Conservation (phyloP, 1,140 invertebrate genomes). For the Monomorium pharaonis region DNA sequence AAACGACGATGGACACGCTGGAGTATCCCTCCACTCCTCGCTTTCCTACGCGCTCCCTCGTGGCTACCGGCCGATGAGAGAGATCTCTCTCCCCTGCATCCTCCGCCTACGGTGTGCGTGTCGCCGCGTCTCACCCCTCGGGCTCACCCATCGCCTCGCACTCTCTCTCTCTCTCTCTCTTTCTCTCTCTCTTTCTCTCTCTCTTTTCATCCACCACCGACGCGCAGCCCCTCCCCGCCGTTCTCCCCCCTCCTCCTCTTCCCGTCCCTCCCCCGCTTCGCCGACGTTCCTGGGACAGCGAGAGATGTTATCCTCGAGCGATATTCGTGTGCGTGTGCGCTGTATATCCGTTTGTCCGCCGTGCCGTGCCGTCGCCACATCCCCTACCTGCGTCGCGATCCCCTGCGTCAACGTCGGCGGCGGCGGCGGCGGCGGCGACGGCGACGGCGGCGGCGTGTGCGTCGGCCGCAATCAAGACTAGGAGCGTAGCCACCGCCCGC, state of each 20-base stretch:
- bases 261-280: constrained; percentile 14
- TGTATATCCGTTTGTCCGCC: constrained; percentile 67
- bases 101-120: constrained; percentile 51
- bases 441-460: too few relatives aligned
- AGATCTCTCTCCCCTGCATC: constrained; percentile 34
- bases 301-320: constrained; percentile 76
- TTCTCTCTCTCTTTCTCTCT: not conserved
- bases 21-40: constrained; percentile 34
- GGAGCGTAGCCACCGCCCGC: constrained; percentile 51
- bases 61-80: constrained; percentile 33
- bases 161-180: too few relatives aligned
- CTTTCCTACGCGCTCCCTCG: constrained; percentile 23
- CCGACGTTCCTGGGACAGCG: constrained; percentile 66
- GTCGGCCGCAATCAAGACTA: constrained; percentile 68
- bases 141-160: not conserved
- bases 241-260: not conserved
- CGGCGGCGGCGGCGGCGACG: too few relatives aligned
- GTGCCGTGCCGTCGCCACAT: constrained; percentile 71
- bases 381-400: constrained; percentile 71
- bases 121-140: constrained; percentile 54
- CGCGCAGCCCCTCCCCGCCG: not conserved
- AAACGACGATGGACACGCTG: constrained; percentile 62
- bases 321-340: constrained; percentile 67
- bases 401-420: constrained; percentile 50
- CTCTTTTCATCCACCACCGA: constrained; percentile 33